Evolutionary conservation across 2,113 vertebrate species (phyloP).

Genomic region (Rynchops niger): DNA sequence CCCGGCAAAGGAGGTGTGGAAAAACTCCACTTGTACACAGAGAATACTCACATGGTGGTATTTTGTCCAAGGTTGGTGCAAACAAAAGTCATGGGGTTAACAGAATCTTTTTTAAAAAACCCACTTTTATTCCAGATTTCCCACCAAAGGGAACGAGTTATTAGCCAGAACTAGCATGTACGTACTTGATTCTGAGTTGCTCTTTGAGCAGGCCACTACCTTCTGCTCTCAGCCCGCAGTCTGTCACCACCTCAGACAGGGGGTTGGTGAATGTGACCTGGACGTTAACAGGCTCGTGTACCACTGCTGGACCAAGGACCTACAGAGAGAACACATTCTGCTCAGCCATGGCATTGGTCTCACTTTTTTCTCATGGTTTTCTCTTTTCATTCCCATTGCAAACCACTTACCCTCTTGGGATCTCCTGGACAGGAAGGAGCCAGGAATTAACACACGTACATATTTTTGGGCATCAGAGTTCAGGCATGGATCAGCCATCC

Average conservation of each 20-base stretch:
- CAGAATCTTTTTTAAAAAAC: background rate
- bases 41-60: background rate
- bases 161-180: background rate
- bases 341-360: background rate
- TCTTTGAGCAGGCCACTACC: slow-evolving; percentile 49
- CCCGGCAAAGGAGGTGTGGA: background rate
- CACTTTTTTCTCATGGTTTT: background rate
- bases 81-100: background rate
- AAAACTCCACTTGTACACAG: background rate
- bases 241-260: background rate
- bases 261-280: slow-evolving; percentile 56
- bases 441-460: background rate
- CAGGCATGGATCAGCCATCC: background rate
- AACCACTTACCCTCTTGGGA: background rate
- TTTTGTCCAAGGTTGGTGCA: background rate
- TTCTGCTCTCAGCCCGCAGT: slow-evolving; percentile 67
- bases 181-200: slow-evolving; percentile 23
- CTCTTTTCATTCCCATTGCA: background rate
- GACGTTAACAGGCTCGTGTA: slow-evolving; percentile 2
- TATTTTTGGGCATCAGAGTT: background rate
- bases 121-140: background rate
- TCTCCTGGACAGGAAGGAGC: background rate
- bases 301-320: slow-evolving; percentile 15
- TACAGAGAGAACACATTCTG: background rate
- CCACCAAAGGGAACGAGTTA: background rate